Percentiles rank a stretch among this genome's conserved stretches.
Conservation (phyloP, 2,888 invertebrate species). For the Sisyra nigra region DNA sequence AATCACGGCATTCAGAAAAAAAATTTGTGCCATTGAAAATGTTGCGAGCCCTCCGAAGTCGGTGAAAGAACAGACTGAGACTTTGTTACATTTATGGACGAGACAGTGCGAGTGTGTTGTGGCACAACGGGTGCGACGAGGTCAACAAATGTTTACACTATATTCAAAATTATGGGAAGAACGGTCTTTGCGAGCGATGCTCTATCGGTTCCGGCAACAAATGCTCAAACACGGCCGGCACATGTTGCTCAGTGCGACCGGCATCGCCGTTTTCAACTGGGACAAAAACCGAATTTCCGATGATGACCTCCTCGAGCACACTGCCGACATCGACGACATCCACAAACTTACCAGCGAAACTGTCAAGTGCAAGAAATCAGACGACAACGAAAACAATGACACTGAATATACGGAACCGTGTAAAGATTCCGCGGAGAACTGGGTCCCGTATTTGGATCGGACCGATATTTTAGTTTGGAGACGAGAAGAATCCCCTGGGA, state of each 20-base stretch:
- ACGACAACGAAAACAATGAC: slow-evolving; percentile 2
- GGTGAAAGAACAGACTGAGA: slow-evolving; percentile 30
- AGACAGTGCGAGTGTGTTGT: slow-evolving; percentile 37
- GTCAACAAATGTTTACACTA: slow-evolving; percentile 44
- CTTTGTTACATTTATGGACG: slow-evolving; percentile 33
- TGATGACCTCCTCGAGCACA: slow-evolving; percentile 35
- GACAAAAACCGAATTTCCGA: slow-evolving; percentile 38
- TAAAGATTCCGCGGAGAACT: slow-evolving; percentile 22
- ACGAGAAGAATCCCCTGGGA: slow-evolving; percentile 45
- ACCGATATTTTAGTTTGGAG: slow-evolving; percentile 71
- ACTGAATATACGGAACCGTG: slow-evolving; percentile 9
- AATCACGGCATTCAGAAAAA: slow-evolving; percentile 7
- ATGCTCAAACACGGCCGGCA: slow-evolving; percentile 31
- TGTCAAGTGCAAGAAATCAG: slow-evolving; percentile 27
- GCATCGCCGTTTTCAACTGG: slow-evolving; percentile 42
- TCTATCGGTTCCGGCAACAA: slow-evolving; percentile 28
- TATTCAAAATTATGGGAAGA: slow-evolving; percentile 48
- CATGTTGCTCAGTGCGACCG: slow-evolving; percentile 37
- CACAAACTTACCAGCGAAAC: slow-evolving; percentile 34
- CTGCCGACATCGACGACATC: slow-evolving; percentile 40
- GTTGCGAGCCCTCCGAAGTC: slow-evolving; percentile 15
- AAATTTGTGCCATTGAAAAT: neutral
- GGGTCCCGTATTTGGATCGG: slow-evolving; percentile 67
- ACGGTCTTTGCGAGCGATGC: slow-evolving; percentile 34
- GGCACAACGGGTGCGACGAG: slow-evolving; percentile 42